phyloP scores from a whole-genome alignment of 1,140 invertebrate genomes.

The Pogonomyrmex californicus region DNA sequence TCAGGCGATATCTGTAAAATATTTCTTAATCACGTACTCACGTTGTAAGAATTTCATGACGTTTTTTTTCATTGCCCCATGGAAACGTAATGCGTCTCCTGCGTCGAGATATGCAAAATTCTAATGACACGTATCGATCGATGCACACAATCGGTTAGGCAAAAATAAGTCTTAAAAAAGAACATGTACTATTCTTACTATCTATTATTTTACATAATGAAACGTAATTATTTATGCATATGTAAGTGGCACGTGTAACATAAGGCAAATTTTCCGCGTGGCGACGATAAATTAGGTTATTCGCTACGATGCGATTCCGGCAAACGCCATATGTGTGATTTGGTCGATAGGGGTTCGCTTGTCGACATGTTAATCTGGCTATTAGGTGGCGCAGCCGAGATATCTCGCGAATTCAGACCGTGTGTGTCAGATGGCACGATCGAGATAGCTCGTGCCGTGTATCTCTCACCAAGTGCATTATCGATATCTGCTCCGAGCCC shows the following conservation, averaged over 20 bases:
- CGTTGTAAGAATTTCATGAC: slow-evolving; percentile 23
- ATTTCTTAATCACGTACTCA: background rate
- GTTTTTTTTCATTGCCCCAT: background rate
- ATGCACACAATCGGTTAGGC: background rate
- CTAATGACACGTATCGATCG: background rate
- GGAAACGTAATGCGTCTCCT: background rate
- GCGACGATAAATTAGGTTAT: slow-evolving; percentile 34
- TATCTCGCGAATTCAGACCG: slow-evolving; percentile 41
- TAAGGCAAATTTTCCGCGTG: slow-evolving; percentile 9
- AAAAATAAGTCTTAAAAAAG: background rate
- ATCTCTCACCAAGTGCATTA: slow-evolving; percentile 44
- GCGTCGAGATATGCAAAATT: background rate
- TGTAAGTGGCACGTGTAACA: background rate
- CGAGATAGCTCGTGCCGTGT: slow-evolving; percentile 37
- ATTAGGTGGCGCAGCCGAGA: slow-evolving; percentile 41
- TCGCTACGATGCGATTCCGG: slow-evolving; percentile 11
- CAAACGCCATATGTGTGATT: slow-evolving; percentile 43
- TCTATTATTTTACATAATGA: background rate
- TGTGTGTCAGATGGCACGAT: slow-evolving; percentile 48
- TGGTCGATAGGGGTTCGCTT: slow-evolving; percentile 57
- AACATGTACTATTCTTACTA: background rate
- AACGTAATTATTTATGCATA: background rate
- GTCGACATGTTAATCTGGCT: slow-evolving; percentile 58
- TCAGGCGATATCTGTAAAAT: background rate
- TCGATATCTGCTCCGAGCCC: slow-evolving; percentile 29